Base-by-base conservation (phyloP, 2,797 vertebrate species). In the Pseudomugil tenellus region DNA sequence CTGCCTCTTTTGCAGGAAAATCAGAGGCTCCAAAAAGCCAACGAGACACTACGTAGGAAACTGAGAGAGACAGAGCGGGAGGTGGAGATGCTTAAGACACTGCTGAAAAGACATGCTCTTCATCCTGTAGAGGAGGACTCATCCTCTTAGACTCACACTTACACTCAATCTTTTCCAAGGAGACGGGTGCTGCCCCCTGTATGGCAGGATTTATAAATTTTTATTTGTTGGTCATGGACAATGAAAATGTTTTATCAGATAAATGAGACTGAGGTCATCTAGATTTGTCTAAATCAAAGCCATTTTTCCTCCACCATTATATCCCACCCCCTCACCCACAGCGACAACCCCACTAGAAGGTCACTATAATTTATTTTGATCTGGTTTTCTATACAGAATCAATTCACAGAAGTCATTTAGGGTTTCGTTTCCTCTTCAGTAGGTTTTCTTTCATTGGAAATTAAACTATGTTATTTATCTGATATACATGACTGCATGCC, bases 121-220 rank as follows among this genome's bases (percentile, higher is more conserved):
- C 92, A 91, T 69, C 84, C 80, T n/a, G 89, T 91, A 54, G 92
- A 94, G 62, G 93, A 94, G 58, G 92, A 94, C 80, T 93, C 92
- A 56, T 93, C 92, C 43, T 94, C 88, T 21, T 94, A 89, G 74
- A 74, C 74, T 63, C 29, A 52, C 2, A 57, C 32, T 29, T 13
- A 59, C 43, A 63, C 58, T 48, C 49, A 19, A 55, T 10, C 48
- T 39, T 57, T 59, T 66, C 41, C 23, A 72, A 23, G 61, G 66
- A 75, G 73, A 58, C 48, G 51, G 71, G 17, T 79, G 78, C 78
- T 85, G 79, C 82, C 75, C 48, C 77, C 63, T 46, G 1, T 41
- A 61, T 74, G 80, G 77, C 72, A 65, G 63, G 46, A 67, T 54
- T 51, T 43, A 49, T 54, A 63, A n/a, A 73, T 63, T 53, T 63